These are phyloP conservation scores for Troglohyphantes excavatus DNA, from an alignment of 2,888 invertebrate species.

Conservation along the genomic window DNA sequence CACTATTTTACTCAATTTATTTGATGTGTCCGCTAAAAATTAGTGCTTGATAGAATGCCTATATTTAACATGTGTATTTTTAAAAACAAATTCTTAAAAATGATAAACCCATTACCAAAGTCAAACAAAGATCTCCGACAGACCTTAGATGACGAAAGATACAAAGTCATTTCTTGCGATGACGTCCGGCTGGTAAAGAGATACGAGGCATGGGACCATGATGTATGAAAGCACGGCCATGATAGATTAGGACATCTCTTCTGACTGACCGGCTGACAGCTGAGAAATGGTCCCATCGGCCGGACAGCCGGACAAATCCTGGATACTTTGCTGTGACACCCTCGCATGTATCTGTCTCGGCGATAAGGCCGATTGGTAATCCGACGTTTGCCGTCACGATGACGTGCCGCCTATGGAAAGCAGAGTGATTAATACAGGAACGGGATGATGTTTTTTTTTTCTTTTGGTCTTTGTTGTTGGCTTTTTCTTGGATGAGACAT, in stretches of 20 bases:
- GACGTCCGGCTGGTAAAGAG: too few relatives aligned
- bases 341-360: constrained; percentile 1
- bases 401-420: constrained; percentile 27
- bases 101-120: too few relatives aligned
- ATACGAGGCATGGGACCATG: neutral
- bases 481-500: neutral
- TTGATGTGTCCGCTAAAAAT: too few relatives aligned
- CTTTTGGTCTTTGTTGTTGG: neutral
- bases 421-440: constrained; percentile 61
- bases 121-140: too few relatives aligned
- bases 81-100: too few relatives aligned
- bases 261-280: constrained; percentile 67
- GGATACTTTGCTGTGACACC: constrained; percentile 75
- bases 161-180: too few relatives aligned
- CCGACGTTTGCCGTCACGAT: constrained; percentile 57
- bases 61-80: too few relatives aligned
- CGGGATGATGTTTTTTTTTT: constrained; percentile 42
- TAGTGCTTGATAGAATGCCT: too few relatives aligned
- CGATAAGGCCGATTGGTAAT: constrained; percentile 42
- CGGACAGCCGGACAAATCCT: constrained; percentile 69
- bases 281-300: constrained; percentile 70
- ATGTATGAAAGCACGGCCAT: constrained; percentile 40
- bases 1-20: too few relatives aligned
- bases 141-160: too few relatives aligned
- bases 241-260: constrained; percentile 75